Evolutionary conservation across 2,888 invertebrate genomes (phyloP), one percentile per base, ranked within the genome.

Genomic region (Eubasilissa splendida): DNA sequence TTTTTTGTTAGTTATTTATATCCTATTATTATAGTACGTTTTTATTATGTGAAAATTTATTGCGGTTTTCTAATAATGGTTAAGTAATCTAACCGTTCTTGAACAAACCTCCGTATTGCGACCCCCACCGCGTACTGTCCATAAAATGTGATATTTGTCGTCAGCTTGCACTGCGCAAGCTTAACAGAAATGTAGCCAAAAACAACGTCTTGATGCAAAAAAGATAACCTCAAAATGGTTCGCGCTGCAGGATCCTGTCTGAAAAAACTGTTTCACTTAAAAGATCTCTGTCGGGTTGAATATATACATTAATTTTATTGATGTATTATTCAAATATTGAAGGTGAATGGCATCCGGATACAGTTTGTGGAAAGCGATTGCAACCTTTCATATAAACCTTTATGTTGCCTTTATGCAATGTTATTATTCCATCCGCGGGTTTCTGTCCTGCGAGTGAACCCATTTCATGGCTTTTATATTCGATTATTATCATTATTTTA

Each of bases 401-500:
- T 22, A 9, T 12, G 22, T n/a, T 22, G 9, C n/a, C 11, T 59
- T 9, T 22, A 42, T 5, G 42, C 42, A 42, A 42, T 42, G 42
- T 42, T 5, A 42, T 42, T 5, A 42, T 42, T 42, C 42, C 42
- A 7, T 42, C 42, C 42, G 42, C 42, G 42, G 42, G 42, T 42
- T 42, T 42, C 42, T 42, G 42, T 42, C 42, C 42, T 42, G 4
- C 7, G 1, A 22, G 22, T 10, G 56, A 42, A 11, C 65, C 68
- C 68, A 79, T 81, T 78, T 66, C 82, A 76, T 52, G 68, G 52
- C 65, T 68, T 81, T 79, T 82, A 82, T 77, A n/a, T 73, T 31
- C 76, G 80, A 80, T 77, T 83, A 83, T 81, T 76, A 78, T 79
- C 80, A 80, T 83, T 83, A 83, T 71, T 65, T 81, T 80, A 83